Conservation (phyloP, 2,888 invertebrate species). For the Amaurobius ferox region DNA sequence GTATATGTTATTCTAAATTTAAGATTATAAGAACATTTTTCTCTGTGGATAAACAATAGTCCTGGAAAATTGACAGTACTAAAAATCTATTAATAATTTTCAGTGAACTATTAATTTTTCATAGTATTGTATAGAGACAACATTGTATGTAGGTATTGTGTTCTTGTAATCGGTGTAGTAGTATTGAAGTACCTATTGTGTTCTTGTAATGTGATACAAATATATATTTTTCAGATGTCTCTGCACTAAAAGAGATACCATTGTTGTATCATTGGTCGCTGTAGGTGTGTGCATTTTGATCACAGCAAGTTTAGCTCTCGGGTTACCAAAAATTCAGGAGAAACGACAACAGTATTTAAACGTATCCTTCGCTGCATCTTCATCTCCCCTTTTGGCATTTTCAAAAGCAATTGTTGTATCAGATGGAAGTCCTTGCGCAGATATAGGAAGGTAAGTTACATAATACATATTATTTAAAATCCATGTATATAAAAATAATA, state of each 20-base stretch:
- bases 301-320: slow-evolving; percentile 66
- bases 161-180: no score
- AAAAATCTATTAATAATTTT: no score
- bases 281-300: slow-evolving; percentile 57
- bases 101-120: no score
- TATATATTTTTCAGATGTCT: slow-evolving; percentile 64
- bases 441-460: slow-evolving; percentile 68
- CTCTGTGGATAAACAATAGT: no score
- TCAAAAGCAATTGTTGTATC: slow-evolving; percentile 57
- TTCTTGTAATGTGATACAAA: no score
- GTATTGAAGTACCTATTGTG: no score
- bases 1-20: no score
- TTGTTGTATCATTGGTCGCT: slow-evolving; percentile 65
- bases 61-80: no score
- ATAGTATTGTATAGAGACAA: no score
- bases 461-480: neutral
- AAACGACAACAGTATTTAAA: slow-evolving; percentile 61
- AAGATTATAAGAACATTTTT: no score
- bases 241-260: slow-evolving; percentile 71
- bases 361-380: slow-evolving; percentile 62
- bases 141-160: no score
- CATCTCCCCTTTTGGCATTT: slow-evolving; percentile 28
- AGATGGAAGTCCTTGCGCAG: slow-evolving; percentile 67
- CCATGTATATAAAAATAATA: no score
- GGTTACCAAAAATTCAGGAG: slow-evolving; percentile 68